Evolutionary conservation across 2,888 invertebrate genomes (phyloP), one percentile per base, ranked within the genome.

Genomic region (Andrena dorsata): DNA sequence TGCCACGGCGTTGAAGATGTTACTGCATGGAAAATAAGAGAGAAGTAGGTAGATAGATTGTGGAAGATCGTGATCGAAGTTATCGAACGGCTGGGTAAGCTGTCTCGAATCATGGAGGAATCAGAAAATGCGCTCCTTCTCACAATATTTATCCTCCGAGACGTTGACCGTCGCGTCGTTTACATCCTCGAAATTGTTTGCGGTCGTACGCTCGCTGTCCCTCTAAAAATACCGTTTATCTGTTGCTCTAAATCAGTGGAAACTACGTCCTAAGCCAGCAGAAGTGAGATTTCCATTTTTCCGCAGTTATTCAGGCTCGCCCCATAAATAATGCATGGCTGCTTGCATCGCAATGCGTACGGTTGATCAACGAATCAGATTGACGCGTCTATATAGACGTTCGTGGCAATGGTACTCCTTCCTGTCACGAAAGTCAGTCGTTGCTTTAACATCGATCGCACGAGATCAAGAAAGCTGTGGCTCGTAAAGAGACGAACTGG

Each of bases 301-400:
- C 61, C 58, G 41, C 76, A 72, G 64, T 82, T 74, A 76, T 72
- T 68, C 71, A 23, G 20, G 6, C 49, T 49, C 47, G 6, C 7
- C 5, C 47, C 47, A 81, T 78, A 78, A 80, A 80, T 80, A 75
- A 82, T 82, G 66, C 75, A 82, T 80, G 66, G 30, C 16, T 13
- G 7, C 32, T 49, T 23, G 61, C 56, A 70, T 63, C 47, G 60
- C 71, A 61, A 49, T 71, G 66, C 63, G 76, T 72, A 76, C 28
- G 30, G 13, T 56, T 49, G 63, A 71, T 71, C 70, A 70, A 41
- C 77, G 75, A 23, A 82, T 63, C 80, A 58, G 80, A 80, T 58
- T 2, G 56, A 76, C 75, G 26, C 32, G 23, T 26, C 10, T 53
- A 53, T 66, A 26, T 49, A 16, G 3, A 41, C 20, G 49, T 47